phyloP scores from a whole-genome alignment of 2,888 invertebrate genomes.

The Desoria tigrina region DNA sequence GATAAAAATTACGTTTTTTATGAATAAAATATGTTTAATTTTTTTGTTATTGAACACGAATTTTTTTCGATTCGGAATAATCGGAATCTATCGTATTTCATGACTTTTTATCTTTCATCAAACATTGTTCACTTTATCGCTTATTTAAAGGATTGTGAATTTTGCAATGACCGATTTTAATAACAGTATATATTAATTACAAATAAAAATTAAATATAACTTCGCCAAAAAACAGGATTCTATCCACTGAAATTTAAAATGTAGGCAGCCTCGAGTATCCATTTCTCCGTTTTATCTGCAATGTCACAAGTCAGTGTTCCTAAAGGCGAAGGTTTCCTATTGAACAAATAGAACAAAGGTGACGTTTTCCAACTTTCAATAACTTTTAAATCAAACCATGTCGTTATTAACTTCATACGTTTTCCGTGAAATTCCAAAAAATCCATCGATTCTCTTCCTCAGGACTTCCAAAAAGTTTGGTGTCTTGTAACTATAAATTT shows the following conservation, averaged over 20 bases:
- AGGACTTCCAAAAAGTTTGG: slow-evolving; percentile 32
- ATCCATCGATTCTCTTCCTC: slow-evolving; percentile 33
- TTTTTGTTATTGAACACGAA: no score
- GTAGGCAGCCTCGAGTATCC: slow-evolving; percentile 33
- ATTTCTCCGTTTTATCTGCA: slow-evolving; percentile 28
- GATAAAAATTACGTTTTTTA: no score
- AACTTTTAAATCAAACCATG: neutral
- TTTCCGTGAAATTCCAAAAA: slow-evolving; percentile 30
- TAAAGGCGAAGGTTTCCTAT: slow-evolving; percentile 32
- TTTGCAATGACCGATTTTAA: no score
- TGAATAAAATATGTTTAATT: no score
- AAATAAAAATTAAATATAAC: no score
- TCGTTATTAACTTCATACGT: slow-evolving; percentile 19
- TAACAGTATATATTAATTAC: no score
- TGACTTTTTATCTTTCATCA: no score
- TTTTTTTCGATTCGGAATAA: no score
- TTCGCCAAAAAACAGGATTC: neutral
- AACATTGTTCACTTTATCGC: no score
- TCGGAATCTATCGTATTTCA: no score
- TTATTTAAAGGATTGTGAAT: no score
- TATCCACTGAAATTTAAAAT: slow-evolving; percentile 21
- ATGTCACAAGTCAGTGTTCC: slow-evolving; percentile 32
- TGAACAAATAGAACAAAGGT: slow-evolving; percentile 4
- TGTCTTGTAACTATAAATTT: slow-evolving; percentile 24
- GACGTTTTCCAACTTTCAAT: no score